Conservation (phyloP, 2,888 invertebrate genomes). For the Aspidiotus destructor region DNA sequence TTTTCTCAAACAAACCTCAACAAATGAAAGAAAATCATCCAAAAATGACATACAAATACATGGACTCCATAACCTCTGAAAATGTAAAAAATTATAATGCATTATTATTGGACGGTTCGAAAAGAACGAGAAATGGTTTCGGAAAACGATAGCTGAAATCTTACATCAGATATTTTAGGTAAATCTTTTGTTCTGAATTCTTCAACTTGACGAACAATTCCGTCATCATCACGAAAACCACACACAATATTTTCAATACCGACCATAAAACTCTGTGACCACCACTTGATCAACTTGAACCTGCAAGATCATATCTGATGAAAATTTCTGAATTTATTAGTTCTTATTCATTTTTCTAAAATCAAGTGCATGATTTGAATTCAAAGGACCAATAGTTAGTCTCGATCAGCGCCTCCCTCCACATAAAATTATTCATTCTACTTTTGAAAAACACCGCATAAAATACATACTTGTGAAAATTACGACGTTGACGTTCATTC, state of each 20-base stretch:
- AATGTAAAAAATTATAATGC: background rate
- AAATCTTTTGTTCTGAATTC: slow-evolving; percentile 10
- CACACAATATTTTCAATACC: slow-evolving; percentile 21
- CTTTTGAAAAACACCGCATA: background rate
- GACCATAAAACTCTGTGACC: slow-evolving; percentile 25
- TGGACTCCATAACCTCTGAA: slow-evolving; percentile 14
- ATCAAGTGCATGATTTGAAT: too few species aligned
- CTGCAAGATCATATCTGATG: background rate
- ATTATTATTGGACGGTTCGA: background rate
- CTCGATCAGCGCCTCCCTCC: too few species aligned
- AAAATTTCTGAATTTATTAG: background rate
- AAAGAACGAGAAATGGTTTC: background rate
- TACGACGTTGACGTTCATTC: slow-evolving; percentile 7
- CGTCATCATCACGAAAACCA: slow-evolving; percentile 19
- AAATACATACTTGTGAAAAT: slow-evolving; percentile 16
- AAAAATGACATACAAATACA: slow-evolving; percentile 14
- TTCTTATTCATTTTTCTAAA: background rate
- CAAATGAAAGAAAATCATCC: slow-evolving; percentile 17
- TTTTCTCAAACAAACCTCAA: slow-evolving; percentile 3
- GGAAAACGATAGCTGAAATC: background rate
- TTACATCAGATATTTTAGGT: slow-evolving; percentile 14
- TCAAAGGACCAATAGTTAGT: too few species aligned
- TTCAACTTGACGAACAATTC: slow-evolving; percentile 5
- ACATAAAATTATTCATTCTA: background rate
- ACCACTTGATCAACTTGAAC: slow-evolving; percentile 21